These are phyloP conservation scores for Periophthalmus magnuspinnatus DNA, from an alignment of 2,797 vertebrate genomes.

Conservation along the genomic window DNA sequence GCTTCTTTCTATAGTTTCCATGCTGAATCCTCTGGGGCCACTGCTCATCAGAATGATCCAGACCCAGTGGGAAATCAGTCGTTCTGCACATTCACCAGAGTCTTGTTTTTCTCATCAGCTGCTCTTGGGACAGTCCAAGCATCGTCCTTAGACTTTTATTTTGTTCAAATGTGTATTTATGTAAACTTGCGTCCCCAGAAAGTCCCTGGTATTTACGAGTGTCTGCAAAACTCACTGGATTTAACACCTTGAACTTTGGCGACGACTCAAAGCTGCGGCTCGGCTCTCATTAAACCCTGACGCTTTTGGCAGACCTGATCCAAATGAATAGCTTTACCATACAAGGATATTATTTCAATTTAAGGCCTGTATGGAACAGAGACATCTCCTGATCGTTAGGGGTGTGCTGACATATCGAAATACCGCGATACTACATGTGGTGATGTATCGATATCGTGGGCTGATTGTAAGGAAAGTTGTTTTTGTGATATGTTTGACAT, in stretches of 20 bases:
- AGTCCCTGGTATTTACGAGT: constrained; percentile 11
- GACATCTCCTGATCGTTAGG: too few species aligned
- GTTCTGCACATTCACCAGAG: constrained; percentile 15
- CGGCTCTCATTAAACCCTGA: constrained; percentile 7
- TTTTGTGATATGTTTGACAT: too few species aligned
- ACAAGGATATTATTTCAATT: constrained; percentile 7
- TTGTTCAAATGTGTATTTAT: neutral
- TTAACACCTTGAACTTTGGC: constrained; percentile 27
- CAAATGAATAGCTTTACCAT: constrained; percentile 42
- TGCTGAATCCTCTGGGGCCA: constrained; percentile 18
- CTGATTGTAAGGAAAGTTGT: too few species aligned
- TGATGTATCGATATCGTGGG: too few species aligned
- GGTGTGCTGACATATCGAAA: too few species aligned
- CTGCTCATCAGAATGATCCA: constrained; percentile 40
- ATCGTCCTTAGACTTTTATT: neutral
- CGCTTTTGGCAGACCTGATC: constrained; percentile 28
- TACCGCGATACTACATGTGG: too few species aligned
- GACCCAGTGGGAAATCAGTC: constrained; percentile 39
- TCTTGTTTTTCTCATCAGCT: constrained; percentile 19
- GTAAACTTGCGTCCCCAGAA: constrained; percentile 6
- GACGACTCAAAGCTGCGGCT: constrained; percentile 38
- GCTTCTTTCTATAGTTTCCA: constrained; percentile 47
- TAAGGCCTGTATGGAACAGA: neutral
- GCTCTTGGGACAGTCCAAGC: neutral
- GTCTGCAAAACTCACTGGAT: constrained; percentile 21